Percentiles rank a stretch among this genome's conserved stretches.
Conservation (phyloP, 2,888 invertebrate genomes). For the Monoplex corrugatus region DNA sequence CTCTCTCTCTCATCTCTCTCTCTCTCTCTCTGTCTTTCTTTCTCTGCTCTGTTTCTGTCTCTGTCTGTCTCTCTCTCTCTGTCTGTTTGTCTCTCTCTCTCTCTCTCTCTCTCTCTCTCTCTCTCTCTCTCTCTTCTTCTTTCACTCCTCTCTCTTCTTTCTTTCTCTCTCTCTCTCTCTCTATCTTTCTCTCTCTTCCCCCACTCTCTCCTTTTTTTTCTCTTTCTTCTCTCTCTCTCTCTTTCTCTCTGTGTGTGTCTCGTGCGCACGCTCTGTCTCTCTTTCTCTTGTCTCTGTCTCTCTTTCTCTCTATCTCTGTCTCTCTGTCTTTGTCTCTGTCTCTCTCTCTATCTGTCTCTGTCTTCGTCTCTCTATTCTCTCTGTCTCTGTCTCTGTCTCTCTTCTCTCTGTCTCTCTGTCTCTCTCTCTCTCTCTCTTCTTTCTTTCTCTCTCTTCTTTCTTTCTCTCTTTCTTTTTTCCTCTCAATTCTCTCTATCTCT, state of each 20-base stretch:
- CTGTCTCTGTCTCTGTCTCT: background rate
- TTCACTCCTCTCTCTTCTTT: background rate
- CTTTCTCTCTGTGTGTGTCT: conserved; percentile 24
- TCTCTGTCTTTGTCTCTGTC: background rate
- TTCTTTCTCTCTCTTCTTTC: background rate
- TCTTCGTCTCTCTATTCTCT: too few relatives aligned
- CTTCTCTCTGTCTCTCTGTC: background rate
- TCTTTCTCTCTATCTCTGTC: background rate
- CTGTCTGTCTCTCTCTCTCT: background rate
- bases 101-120: conserved; percentile 26
- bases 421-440: background rate
- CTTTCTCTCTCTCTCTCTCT: background rate
- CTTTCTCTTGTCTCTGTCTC: background rate
- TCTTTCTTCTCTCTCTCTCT: conserved; percentile 21
- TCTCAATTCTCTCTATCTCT: conserved; percentile 15
- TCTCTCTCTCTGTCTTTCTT: background rate
- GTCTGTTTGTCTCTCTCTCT: background rate
- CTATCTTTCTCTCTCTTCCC: background rate
- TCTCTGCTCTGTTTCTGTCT: background rate
- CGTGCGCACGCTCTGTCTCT: conserved; percentile 32
- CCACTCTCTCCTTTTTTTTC: background rate
- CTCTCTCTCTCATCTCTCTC: background rate
- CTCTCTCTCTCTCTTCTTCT: background rate
- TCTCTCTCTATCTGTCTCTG: too few relatives aligned
- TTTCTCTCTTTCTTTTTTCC: background rate